phyloP scores from a whole-genome alignment of 2,797 vertebrate genomes.

The Apogon hyalosoma region DNA sequence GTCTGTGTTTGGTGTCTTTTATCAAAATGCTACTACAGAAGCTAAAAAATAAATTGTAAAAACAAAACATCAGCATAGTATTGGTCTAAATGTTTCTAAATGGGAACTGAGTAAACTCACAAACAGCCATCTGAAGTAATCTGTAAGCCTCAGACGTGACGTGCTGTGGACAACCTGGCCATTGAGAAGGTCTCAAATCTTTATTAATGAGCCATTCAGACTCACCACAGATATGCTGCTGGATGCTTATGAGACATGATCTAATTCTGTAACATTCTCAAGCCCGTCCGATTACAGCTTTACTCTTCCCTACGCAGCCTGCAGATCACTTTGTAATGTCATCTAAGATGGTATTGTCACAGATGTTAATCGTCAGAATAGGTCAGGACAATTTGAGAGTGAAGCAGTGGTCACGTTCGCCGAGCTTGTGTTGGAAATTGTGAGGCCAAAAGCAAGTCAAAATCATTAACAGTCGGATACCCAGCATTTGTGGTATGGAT shows the following conservation, averaged over 20 bases:
- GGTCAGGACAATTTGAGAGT: conserved; percentile 23
- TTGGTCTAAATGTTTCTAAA: conserved; percentile 29
- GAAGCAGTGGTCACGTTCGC: conserved; percentile 39
- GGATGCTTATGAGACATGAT: conserved; percentile 72
- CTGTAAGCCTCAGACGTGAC: conserved; percentile 70
- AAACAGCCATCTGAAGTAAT: conserved; percentile 59
- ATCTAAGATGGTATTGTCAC: conserved; percentile 62
- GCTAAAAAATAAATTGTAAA: conserved; percentile 23
- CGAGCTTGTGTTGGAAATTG: conserved; percentile 68
- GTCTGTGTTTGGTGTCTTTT: conserved; percentile 39
- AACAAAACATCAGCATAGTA: conserved; percentile 19
- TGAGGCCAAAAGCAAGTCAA: conserved; percentile 64
- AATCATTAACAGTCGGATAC: conserved; percentile 60
- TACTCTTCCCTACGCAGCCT: conserved; percentile 34
- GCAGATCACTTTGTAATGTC: conserved; percentile 60
- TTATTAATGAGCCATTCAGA: conserved; percentile 71
- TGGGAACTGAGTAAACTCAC: conserved; percentile 38
- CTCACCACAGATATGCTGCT: conserved; percentile 73
- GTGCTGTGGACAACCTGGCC: conserved; percentile 62
- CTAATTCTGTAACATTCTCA: conserved; percentile 67
- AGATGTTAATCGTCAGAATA: conserved; percentile 49
- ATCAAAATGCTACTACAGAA: conserved; percentile 28
- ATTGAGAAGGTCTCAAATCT: conserved; percentile 59
- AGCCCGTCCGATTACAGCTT: conserved; percentile 52
- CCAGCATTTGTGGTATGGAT: conserved; percentile 65